Evolutionary conservation across 2,113 vertebrate genomes (phyloP).

Genomic region (Harpagus bidentatus): DNA sequence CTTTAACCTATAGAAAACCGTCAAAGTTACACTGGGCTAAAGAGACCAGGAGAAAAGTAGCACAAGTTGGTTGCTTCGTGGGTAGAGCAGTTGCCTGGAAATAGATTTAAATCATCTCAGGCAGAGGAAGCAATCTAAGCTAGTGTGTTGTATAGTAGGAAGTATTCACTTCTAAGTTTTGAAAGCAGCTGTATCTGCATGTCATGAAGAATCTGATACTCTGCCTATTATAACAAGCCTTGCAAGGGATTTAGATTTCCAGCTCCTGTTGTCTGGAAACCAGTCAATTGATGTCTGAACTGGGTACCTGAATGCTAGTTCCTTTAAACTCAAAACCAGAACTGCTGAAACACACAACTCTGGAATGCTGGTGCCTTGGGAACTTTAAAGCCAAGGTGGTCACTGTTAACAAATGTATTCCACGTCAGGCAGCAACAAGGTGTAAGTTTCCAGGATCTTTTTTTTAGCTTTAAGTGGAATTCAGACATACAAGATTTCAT

Average conservation of each 20-base stretch:
- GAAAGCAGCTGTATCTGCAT: neutral
- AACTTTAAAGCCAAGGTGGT: neutral
- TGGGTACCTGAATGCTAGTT: neutral
- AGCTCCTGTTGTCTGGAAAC: neutral
- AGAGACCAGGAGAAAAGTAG: neutral
- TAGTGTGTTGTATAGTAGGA: neutral
- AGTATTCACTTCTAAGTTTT: neutral
- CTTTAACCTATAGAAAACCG: neutral
- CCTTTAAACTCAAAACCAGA: neutral
- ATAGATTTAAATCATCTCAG: neutral
- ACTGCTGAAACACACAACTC: neutral
- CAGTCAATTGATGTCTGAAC: neutral
- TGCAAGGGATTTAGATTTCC: neutral
- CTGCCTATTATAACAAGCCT: neutral
- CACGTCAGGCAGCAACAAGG: neutral
- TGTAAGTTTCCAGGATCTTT: neutral
- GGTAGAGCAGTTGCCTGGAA: neutral
- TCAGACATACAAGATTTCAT: neutral
- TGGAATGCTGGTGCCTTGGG: neutral
- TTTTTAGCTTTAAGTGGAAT: neutral
- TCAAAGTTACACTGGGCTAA: neutral
- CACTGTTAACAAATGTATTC: neutral
- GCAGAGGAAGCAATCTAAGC: neutral
- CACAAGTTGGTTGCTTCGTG: neutral
- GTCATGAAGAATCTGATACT: neutral